Base-by-base conservation (phyloP, 2,113 vertebrate species). In the Trematomus loennbergii region DNA sequence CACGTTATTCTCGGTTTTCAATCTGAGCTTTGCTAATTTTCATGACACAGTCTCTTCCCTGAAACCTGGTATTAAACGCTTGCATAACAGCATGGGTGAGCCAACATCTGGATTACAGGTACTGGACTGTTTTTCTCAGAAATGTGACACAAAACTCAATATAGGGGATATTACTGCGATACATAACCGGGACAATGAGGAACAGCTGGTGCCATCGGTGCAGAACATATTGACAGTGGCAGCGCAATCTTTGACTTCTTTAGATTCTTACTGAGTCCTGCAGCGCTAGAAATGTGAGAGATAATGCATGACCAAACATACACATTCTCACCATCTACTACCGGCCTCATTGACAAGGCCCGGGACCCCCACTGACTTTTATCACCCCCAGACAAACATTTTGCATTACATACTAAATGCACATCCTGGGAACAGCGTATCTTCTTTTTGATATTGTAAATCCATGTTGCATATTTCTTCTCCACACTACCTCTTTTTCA, bases 91-190 rank as follows among this genome's bases (percentile, higher is more conserved):
- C 71, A 71, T 84, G 90, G 72, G 89, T 4, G 89, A 89, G 53
- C 73, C 40, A 81, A 79, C 89, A 93, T 90, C 90, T 92, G 90
- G 88, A 83, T 81, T 55, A 57, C 78, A 59, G 84, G 62, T 18
- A 49, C 13, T 67, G 20, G 52, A 43, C 53, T 81, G 69, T 75
- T 89, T 29, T 87, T 77, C 72, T 63, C 20, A 3, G 20, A 72
- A 84, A 73, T 67, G 33, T 49, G 36, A 59, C 22, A 63, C 12
- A 81, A 87, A 88, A 52, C 58, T 76, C 55, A 52, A 80, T 79
- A 59, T 62, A 55, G 54, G 54, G 57, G 46, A 67, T 12, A 82
- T 78, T 60, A 43, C 43, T 57, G 65, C 81, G 79, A 86, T 62
- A 85, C 80, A 91, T 78, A 71, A 88, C 60, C 48, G 66, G 33